Evolutionary conservation across 1,140 invertebrate species (phyloP), one percentile per base, ranked within the genome.

Genomic region (Calephelis virginiensis): DNA sequence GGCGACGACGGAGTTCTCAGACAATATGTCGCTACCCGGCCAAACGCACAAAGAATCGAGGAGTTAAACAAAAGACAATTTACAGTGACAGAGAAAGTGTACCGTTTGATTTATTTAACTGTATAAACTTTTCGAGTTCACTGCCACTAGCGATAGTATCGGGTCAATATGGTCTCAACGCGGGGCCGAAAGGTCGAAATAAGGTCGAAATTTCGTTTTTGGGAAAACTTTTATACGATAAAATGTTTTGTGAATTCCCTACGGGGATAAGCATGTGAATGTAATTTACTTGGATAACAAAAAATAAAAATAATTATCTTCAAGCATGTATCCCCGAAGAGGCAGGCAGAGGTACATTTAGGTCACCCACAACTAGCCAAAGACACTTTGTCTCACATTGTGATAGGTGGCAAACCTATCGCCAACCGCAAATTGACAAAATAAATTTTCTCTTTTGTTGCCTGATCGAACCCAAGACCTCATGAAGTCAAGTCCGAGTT

Each of bases 21-120:
- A 89, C 86, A 89, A 90, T 87, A 87, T 89, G 86, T 89, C 89
- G 86, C 80, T 75, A 78, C 75, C 80, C 78, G 74, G 80, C 66
- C 76, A 71, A 86, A 82, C 79, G 78, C 76, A 83, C 76, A 71
- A 70, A 60, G 71, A 77, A 77, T 75, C 70, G 69, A 74, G 73
- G 74, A 80, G 74, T 85, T 82, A 88, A 83, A 86, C 77, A 81
- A 82, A 87, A 87, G 78, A 82, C 74, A 86, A 85, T 83, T 81
- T 84, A 77, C 69, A 71, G 68, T 59, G 69, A 72, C 74, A 71
- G 71, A 72, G 75, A 83, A 82, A 83, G 72, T 79, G 70, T 79
- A 78, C 73, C 75, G 68, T 69, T 77, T 86, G 77, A 85, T 86
- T 83, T 80, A 85, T 56, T 56, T 81, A 63, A 68, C 9, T 48